Percentiles rank a stretch among this genome's conserved stretches.
These are phyloP conservation scores for Corythaixoides concolor DNA, from an alignment of 2,113 vertebrate genomes.

Conservation along the genomic window DNA sequence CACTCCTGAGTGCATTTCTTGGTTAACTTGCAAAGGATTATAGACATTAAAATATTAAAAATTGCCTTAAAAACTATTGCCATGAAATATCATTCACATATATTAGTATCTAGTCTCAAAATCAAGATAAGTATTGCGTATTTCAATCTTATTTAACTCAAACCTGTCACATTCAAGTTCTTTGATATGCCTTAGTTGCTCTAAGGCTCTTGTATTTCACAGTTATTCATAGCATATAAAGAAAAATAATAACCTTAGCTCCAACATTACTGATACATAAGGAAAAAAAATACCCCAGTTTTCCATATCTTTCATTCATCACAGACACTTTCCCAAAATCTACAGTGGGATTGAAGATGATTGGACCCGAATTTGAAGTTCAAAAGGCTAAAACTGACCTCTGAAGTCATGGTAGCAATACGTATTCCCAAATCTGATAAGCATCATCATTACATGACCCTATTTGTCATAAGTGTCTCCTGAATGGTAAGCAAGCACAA, in stretches of 20 bases:
- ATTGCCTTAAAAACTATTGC: not conserved
- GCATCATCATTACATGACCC: not conserved
- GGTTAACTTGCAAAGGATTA: not conserved
- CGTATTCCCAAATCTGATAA: constrained; percentile 10
- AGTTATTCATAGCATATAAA: not conserved
- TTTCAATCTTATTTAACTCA: not conserved
- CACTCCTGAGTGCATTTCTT: not conserved
- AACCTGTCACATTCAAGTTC: not conserved
- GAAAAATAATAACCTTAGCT: not conserved
- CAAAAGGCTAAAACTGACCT: constrained; percentile 11
- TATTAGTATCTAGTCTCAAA: not conserved
- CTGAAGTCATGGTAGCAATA: constrained; percentile 39
- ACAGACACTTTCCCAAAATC: not conserved
- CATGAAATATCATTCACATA: not conserved
- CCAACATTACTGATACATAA: not conserved
- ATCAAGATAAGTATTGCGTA: not conserved
- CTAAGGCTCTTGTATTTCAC: not conserved
- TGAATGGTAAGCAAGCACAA: not conserved
- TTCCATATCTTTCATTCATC: not conserved
- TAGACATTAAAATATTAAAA: constrained; percentile 11
- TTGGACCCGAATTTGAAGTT: not conserved
- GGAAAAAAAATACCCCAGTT: not conserved
- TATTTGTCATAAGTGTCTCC: not conserved
- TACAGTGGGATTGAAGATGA: not conserved
- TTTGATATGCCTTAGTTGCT: not conserved